Evolutionary conservation across 2,888 invertebrate species (phyloP).

Genomic region (Parnassius smintheus): DNA sequence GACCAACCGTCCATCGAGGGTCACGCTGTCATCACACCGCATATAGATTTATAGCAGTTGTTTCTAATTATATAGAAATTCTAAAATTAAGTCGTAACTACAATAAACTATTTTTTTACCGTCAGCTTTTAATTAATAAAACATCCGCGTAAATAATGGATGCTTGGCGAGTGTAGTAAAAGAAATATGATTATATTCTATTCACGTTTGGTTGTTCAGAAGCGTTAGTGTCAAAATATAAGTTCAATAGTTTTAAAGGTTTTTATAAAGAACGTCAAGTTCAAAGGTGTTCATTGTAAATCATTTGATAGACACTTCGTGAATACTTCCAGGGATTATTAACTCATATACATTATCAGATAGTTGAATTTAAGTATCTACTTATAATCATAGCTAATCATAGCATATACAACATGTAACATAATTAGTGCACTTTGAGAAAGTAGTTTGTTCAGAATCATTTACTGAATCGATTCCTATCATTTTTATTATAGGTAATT

Average conservation of each 20-base stretch:
- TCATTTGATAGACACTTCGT: slow-evolving; percentile 1
- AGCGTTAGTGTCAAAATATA: slow-evolving; percentile 4
- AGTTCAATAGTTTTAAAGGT: slow-evolving; percentile 10
- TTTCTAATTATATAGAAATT: no score
- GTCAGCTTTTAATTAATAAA: neutral
- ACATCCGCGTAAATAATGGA: neutral
- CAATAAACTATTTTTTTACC: neutral
- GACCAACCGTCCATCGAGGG: no score
- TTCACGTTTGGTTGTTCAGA: slow-evolving; percentile 12
- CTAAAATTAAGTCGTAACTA: no score
- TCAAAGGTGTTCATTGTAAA: slow-evolving; percentile 11
- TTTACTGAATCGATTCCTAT: no score
- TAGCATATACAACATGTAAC: no score
- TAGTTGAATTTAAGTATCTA: neutral
- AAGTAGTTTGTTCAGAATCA: no score
- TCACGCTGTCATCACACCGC: no score
- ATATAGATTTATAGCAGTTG: no score
- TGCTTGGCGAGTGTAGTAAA: neutral
- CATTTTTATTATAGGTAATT: no score
- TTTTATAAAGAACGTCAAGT: slow-evolving; percentile 1
- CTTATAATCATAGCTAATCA: no score
- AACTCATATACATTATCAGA: neutral
- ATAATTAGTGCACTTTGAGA: no score
- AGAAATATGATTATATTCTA: slow-evolving; percentile 2
- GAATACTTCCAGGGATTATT: neutral